Percentiles rank a stretch among this genome's conserved stretches.
These are phyloP conservation scores for Drosophila pandora DNA, from an alignment of 1,140 invertebrate genomes.

Conservation along the genomic window DNA sequence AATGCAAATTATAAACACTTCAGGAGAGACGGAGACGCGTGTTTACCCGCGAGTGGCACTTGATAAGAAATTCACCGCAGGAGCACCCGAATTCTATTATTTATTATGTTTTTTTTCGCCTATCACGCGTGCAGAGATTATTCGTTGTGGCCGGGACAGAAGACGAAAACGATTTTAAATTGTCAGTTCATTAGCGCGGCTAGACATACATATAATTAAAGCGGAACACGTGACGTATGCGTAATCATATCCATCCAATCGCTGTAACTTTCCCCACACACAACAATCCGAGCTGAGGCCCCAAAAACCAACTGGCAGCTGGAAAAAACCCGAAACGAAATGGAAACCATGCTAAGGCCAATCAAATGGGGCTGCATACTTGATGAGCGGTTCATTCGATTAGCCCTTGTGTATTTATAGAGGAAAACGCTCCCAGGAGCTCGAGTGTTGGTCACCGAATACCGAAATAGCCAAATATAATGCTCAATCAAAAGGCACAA, in stretches of 20 bases:
- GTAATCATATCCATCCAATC: slow-evolving; percentile 17
- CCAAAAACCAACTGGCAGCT: slow-evolving; percentile 5
- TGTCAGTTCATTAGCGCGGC: slow-evolving; percentile 28
- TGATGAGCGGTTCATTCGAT: slow-evolving; percentile 39
- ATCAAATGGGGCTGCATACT: slow-evolving; percentile 39
- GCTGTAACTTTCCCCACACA: slow-evolving; percentile 28
- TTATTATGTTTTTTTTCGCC: slow-evolving; percentile 21
- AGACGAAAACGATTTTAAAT: slow-evolving; percentile 15
- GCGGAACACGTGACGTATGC: slow-evolving; percentile 48
- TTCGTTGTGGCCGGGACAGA: background rate
- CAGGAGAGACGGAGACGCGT: slow-evolving; percentile 42
- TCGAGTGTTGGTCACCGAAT: slow-evolving; percentile 18
- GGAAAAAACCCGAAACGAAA: slow-evolving; percentile 31
- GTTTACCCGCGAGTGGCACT: slow-evolving; percentile 48
- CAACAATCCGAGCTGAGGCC: background rate
- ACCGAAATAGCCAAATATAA: slow-evolving; percentile 60
- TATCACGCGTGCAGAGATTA: slow-evolving; percentile 27
- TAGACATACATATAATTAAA: slow-evolving; percentile 19
- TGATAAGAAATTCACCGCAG: slow-evolving; percentile 25
- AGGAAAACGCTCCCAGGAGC: slow-evolving; percentile 34
- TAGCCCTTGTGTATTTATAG: slow-evolving; percentile 36
- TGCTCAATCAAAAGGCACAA: slow-evolving; percentile 45
- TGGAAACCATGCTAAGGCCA: slow-evolving; percentile 29
- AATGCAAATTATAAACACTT: slow-evolving; percentile 74
- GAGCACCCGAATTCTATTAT: slow-evolving; percentile 13